Percentiles rank a stretch among this genome's conserved stretches.
phyloP scores from a whole-genome alignment of 2,797 vertebrate species.

The Myripristis jacobus region DNA sequence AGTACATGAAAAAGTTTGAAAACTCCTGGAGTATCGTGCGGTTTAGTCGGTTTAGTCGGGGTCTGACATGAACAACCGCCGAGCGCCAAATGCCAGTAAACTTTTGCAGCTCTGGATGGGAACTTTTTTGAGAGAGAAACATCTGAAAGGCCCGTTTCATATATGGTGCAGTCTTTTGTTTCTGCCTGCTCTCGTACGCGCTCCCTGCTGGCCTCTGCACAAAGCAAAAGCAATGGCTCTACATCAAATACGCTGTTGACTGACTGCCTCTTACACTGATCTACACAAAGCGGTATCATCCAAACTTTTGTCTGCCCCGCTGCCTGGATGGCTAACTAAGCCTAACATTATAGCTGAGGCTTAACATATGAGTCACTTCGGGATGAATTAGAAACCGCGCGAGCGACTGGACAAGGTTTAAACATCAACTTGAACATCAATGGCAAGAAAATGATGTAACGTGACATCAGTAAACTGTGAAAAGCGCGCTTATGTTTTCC shows the following conservation, averaged over 20 bases:
- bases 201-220: neutral
- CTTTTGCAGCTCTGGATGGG: too few species aligned
- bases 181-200: neutral
- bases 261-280: conserved; percentile 23
- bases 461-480: neutral
- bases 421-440: conserved; percentile 41
- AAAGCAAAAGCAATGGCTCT: conserved; percentile 27
- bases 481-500: neutral
- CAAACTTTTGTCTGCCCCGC: conserved; percentile 20
- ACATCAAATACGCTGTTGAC: conserved; percentile 35
- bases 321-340: conserved; percentile 22
- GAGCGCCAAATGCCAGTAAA: too few species aligned
- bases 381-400: conserved; percentile 16
- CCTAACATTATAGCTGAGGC: neutral
- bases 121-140: conserved; percentile 6
- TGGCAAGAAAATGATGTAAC: neutral
- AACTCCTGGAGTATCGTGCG: too few species aligned
- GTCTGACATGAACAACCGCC: too few species aligned
- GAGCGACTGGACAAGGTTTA: conserved; percentile 16
- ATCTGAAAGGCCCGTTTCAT: neutral
- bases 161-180: neutral
- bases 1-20: too few species aligned
- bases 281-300: conserved; percentile 6
- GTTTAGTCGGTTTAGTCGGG: too few species aligned
- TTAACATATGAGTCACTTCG: conserved; percentile 1